These are phyloP conservation scores for Sminthurinus signatus DNA, from an alignment of 1,140 invertebrate species.

Conservation along the genomic window DNA sequence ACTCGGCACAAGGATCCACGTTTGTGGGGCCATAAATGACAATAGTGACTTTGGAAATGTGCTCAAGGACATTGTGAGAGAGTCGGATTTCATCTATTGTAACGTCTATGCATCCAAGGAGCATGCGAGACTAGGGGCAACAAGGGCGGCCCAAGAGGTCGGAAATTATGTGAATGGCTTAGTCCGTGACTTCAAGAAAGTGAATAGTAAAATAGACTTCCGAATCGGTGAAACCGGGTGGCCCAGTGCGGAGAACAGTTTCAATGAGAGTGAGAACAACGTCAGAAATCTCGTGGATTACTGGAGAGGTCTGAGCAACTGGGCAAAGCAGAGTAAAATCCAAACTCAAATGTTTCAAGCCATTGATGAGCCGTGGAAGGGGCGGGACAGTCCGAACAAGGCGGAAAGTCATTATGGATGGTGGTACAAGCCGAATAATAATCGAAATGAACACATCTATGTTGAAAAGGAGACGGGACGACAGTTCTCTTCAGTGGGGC, in stretches of 20 bases:
- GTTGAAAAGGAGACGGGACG: slow-evolving; percentile 1
- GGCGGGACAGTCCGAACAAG: background rate
- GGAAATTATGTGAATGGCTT: slow-evolving; percentile 25
- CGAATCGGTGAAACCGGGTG: slow-evolving; percentile 39
- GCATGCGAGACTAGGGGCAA: slow-evolving; percentile 2
- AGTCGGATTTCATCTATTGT: slow-evolving; percentile 39
- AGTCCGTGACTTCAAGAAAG: slow-evolving; percentile 23
- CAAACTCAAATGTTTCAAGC: slow-evolving; percentile 32
- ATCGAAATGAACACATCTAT: background rate
- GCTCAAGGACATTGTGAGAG: slow-evolving; percentile 23
- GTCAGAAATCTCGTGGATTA: slow-evolving; percentile 17
- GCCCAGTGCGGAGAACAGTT: slow-evolving; percentile 29
- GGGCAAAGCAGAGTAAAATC: slow-evolving; percentile 5
- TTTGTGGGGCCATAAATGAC: slow-evolving; percentile 23
- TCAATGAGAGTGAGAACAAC: slow-evolving; percentile 22
- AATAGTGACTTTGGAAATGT: slow-evolving; percentile 19
- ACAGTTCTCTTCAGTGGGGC: no score
- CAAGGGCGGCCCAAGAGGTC: slow-evolving; percentile 22
- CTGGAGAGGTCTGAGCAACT: slow-evolving; percentile 20
- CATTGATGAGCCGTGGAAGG: slow-evolving; percentile 34
- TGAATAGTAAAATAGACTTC: slow-evolving; percentile 31
- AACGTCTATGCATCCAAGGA: slow-evolving; percentile 29
- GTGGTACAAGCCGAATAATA: slow-evolving; percentile 15
- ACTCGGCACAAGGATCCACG: slow-evolving; percentile 34
- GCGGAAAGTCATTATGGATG: slow-evolving; percentile 26